These are phyloP conservation scores for Uromys caudimaculatus DNA, from an alignment of 2,797 vertebrate genomes.

Conservation along the genomic window DNA sequence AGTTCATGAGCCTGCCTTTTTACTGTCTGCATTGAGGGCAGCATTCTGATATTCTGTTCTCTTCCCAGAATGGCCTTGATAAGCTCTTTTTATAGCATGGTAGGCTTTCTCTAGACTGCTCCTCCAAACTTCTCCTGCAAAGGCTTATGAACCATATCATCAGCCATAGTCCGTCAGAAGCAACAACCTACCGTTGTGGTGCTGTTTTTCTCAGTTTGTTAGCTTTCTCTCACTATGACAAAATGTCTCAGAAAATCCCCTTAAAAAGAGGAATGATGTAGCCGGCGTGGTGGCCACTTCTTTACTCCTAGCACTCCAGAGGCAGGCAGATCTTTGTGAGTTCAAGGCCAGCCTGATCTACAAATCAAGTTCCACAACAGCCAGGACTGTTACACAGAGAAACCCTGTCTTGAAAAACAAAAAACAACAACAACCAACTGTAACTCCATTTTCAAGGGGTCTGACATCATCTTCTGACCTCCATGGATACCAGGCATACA, in stretches of 20 bases:
- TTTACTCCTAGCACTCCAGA: background rate
- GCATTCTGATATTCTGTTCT: background rate
- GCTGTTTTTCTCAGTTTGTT: background rate
- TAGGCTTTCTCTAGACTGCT: background rate
- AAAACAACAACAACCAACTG: too few species aligned
- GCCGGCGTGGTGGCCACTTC: background rate
- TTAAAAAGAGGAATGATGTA: background rate
- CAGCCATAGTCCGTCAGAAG: background rate
- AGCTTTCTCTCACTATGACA: background rate
- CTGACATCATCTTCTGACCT: too few species aligned
- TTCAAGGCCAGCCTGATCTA: background rate
- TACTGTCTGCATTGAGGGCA: background rate
- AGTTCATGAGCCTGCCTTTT: background rate
- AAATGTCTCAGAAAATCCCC: background rate
- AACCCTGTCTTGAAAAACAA: background rate
- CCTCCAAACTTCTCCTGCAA: background rate
- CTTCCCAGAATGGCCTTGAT: background rate
- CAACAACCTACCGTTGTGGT: background rate
- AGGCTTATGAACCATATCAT: background rate
- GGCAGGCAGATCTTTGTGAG: background rate
- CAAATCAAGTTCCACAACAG: background rate
- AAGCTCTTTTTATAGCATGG: background rate
- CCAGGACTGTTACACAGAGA: background rate
- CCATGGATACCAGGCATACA: too few species aligned
- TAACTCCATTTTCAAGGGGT: too few species aligned